These are phyloP conservation scores for Calameuta filiformis DNA, from an alignment of 2,888 invertebrate genomes.

Conservation along the genomic window DNA sequence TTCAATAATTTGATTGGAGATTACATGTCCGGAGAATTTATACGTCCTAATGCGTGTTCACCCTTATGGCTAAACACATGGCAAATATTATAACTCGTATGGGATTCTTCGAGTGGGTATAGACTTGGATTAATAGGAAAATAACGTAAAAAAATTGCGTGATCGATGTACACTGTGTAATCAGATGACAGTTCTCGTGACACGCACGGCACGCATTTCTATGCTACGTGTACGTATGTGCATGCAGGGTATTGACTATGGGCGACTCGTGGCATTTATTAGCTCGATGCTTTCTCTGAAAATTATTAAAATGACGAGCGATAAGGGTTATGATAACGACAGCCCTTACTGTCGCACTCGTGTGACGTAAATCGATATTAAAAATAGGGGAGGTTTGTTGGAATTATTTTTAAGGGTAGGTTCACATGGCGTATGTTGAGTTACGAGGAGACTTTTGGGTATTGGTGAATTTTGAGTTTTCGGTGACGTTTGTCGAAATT, in stretches of 20 bases:
- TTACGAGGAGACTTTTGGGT: not conserved
- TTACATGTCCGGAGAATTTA: not conserved
- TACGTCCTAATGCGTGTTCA: not conserved
- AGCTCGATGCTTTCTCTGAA: slow-evolving; percentile 32
- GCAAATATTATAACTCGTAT: not conserved
- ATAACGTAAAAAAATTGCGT: not conserved
- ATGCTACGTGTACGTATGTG: not conserved
- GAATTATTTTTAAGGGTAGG: slow-evolving; percentile 1
- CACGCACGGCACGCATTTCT: not conserved
- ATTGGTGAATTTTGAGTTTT: not conserved
- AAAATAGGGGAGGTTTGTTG: slow-evolving; percentile 33
- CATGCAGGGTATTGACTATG: not conserved
- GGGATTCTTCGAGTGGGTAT: not conserved
- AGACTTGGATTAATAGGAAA: not conserved
- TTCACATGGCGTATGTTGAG: not conserved
- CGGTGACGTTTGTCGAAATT: not conserved
- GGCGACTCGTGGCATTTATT: not conserved
- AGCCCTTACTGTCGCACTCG: slow-evolving; percentile 13
- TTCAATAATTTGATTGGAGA: not conserved
- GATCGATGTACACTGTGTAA: not conserved
- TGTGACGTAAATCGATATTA: slow-evolving; percentile 51
- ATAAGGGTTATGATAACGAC: slow-evolving; percentile 46
- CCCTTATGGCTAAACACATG: not conserved
- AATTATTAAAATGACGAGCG: slow-evolving; percentile 44
- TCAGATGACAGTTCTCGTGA: not conserved